phyloP scores from a whole-genome alignment of 2,113 vertebrate genomes.

The Oncorhynchus clarkii region DNA sequence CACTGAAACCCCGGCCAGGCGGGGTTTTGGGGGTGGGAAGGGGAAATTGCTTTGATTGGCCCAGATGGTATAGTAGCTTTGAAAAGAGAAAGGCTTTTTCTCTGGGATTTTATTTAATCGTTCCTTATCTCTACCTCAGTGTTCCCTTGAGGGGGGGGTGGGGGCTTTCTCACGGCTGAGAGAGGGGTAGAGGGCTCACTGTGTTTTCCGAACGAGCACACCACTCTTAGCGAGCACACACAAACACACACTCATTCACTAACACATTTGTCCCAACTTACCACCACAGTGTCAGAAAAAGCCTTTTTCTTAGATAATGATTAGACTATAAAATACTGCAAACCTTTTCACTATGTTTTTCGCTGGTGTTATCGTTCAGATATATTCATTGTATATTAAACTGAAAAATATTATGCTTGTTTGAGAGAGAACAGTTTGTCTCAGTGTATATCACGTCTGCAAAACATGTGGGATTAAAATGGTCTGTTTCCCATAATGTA shows the following conservation, averaged over 20 bases:
- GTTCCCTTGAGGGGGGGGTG: constrained; percentile 56
- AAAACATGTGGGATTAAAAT: too few relatives aligned
- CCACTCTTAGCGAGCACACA: neutral
- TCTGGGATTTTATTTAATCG: constrained; percentile 73
- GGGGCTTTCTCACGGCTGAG: constrained; percentile 72
- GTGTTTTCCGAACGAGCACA: constrained; percentile 13
- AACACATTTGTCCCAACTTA: neutral
- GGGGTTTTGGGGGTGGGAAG: constrained; percentile 59
- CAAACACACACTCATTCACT: neutral
- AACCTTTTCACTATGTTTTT: too few relatives aligned
- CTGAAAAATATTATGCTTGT: too few relatives aligned
- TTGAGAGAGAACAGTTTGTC: too few relatives aligned
- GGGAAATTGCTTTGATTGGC: constrained; percentile 76
- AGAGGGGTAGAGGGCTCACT: constrained; percentile 26
- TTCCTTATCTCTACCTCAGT: constrained; percentile 68
- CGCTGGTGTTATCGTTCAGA: too few relatives aligned
- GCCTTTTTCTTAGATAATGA: too few relatives aligned
- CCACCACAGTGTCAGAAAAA: neutral
- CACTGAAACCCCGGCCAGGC: constrained; percentile 61
- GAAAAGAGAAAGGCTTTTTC: constrained; percentile 66
- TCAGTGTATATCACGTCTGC: too few relatives aligned
- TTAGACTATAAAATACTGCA: too few relatives aligned
- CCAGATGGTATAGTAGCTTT: constrained; percentile 73
- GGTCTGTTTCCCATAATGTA: too few relatives aligned
- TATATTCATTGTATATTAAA: too few relatives aligned